Conservation (phyloP, 2,888 invertebrate species). For the Arctia plantaginis region DNA sequence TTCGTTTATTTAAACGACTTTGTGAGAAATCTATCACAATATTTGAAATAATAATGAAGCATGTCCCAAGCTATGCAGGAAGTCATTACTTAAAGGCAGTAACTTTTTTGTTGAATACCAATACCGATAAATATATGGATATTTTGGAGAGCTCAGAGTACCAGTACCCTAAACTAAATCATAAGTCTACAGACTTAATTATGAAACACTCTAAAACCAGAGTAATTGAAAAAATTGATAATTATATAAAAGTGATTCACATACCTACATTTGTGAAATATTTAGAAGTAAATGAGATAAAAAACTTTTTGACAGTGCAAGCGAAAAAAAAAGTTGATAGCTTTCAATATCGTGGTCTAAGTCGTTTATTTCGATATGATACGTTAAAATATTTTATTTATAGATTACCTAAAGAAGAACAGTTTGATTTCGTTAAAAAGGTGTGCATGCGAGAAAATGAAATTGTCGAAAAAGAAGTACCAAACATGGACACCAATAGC, state of each 20-base stretch:
- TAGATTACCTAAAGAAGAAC: conserved; percentile 61
- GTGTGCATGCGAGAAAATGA: conserved; percentile 60
- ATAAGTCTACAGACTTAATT: conserved; percentile 64
- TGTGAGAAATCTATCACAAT: conserved; percentile 61
- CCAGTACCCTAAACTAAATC: conserved; percentile 51
- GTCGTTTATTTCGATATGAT: conserved; percentile 51
- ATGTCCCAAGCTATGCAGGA: conserved; percentile 21
- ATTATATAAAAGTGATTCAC: conserved; percentile 58
- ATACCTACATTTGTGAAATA: conserved; percentile 67
- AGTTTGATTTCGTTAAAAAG: conserved; percentile 66
- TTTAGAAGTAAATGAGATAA: conserved; percentile 62
- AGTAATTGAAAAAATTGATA: conserved; percentile 62
- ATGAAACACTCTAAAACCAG: conserved; percentile 66
- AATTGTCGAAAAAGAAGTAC: conserved; percentile 35
- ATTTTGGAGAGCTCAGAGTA: conserved; percentile 51
- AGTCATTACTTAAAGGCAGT: conserved; percentile 46
- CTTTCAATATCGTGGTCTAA: conserved; percentile 26
- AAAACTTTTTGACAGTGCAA: conserved; percentile 61
- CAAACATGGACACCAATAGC: conserved; percentile 46
- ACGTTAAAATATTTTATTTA: conserved; percentile 59
- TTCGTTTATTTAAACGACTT: conserved; percentile 60
- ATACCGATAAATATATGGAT: conserved; percentile 64
- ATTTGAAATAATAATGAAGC: conserved; percentile 36
- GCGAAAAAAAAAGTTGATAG: conserved; percentile 34
- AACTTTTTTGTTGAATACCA: conserved; percentile 58